Base-by-base conservation (phyloP, 64 coral and sea anemone species). In the Montipora capricornis region DNA sequence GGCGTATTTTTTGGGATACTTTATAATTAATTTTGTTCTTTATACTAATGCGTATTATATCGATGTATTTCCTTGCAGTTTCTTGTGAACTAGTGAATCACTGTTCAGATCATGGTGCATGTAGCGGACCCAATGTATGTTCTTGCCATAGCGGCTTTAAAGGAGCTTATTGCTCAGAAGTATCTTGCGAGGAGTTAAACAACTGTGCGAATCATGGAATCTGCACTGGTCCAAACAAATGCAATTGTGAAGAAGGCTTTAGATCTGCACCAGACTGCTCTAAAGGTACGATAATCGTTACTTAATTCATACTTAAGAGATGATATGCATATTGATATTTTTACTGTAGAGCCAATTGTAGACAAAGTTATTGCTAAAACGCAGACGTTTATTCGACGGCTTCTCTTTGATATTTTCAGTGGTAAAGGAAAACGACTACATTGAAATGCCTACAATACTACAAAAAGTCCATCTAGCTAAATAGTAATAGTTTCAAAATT, bases 161-260 rank as follows among this genome's bases (percentile, higher is more conserved):
- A 75, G 94, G 94, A 10, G 24, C 51, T n/a, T 80, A 95, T 50
- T 95, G 94, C 87, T 87, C 67, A 37, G 89, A 88, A 77, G 94
- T 84, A 13, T 83, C 94, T 15, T 95, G 94, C 48, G 83, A 80
- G 8, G 58, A 78, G n/a, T 85, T 95, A 16, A 82, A 82, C 37
- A 88, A 95, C 73, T 95, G 94, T 74, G 87, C 94, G 10, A 68
- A 53, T 76, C 89, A 17, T 6, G 94, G 94, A 37, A 88, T 66
- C 68, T 95, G 94, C 62, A 80, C 94, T 46, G 75, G 87, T 3
- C 75, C 87, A 61, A 95, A 78, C 47, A 6, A 92, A 19, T 95
- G 94, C 44, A 77, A 77, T 48, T 95, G 94, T 55, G 77, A 88
- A 14, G 26, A 37, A 82, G 75, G 94, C 7, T 92, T 58, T 79